Conservation (phyloP, 2,888 invertebrate genomes). For the Lithosia quadra region DNA sequence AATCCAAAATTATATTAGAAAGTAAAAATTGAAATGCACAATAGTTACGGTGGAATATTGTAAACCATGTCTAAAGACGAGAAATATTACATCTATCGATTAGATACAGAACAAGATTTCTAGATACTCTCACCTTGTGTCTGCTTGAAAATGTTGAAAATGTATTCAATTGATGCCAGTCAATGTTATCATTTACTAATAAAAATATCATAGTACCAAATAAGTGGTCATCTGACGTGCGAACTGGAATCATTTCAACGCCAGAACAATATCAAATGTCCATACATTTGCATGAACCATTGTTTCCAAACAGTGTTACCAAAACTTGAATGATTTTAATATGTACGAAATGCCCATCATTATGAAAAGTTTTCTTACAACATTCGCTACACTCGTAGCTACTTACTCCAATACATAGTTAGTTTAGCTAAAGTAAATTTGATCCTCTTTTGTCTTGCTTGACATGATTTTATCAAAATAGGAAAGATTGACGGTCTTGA, state of each 20-base stretch:
- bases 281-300: slow-evolving; percentile 36
- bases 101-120: background rate
- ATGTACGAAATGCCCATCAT: slow-evolving; percentile 3
- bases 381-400: background rate
- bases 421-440: background rate
- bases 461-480: background rate
- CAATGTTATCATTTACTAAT: background rate
- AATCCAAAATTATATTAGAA: too few species aligned
- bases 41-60: background rate
- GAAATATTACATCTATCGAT: background rate
- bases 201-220: too few species aligned
- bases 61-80: slow-evolving; percentile 7
- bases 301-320: slow-evolving; percentile 30
- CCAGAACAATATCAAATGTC: slow-evolving; percentile 38
- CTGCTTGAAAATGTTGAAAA: background rate
- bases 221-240: slow-evolving; percentile 27
- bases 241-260: slow-evolving; percentile 11
- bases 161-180: background rate
- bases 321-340: background rate
- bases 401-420: background rate
- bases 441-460: background rate
- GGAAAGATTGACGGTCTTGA: background rate
- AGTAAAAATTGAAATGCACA: slow-evolving; percentile 9
- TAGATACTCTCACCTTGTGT: background rate
- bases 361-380: background rate